These are phyloP conservation scores for Fragum fragum DNA, from an alignment of 2,888 invertebrate species.

Conservation along the genomic window DNA sequence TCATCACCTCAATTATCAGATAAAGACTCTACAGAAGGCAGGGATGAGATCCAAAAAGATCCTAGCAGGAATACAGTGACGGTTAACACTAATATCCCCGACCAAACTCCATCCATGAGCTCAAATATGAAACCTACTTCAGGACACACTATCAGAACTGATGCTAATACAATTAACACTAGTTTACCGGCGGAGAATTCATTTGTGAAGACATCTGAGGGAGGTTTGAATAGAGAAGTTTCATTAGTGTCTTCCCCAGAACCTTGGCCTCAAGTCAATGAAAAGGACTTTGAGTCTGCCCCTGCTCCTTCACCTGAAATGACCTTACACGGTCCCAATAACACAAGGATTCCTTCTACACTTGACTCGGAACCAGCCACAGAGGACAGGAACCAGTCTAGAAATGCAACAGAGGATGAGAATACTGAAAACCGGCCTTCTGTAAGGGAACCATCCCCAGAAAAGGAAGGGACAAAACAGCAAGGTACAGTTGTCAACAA, in stretches of 20 bases:
- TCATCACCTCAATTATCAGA: conserved; percentile 68
- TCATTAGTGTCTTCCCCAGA: conserved; percentile 75
- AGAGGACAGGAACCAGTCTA: conserved; percentile 37
- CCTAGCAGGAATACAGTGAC: conserved; percentile 56
- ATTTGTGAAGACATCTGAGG: conserved; percentile 34
- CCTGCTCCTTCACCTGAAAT: conserved; percentile 63
- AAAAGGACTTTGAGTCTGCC: conserved; percentile 72
- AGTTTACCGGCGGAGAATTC: conserved; percentile 54
- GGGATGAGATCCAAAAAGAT: conserved; percentile 20
- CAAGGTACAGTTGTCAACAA: conserved; percentile 40
- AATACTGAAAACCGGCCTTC: conserved; percentile 10
- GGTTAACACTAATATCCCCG: conserved; percentile 46
- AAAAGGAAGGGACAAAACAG: conserved; percentile 38
- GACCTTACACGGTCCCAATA: conserved; percentile 38
- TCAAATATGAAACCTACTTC: conserved; percentile 49
- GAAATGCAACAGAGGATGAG: conserved; percentile 37
- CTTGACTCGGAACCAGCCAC: not conserved
- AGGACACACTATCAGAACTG: conserved; percentile 56
- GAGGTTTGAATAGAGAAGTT: conserved; percentile 53
- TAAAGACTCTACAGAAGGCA: conserved; percentile 34
- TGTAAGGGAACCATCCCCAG: conserved; percentile 39
- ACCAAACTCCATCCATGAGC: conserved; percentile 47
- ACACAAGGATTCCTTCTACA: not conserved
- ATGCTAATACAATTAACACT: conserved; percentile 66
- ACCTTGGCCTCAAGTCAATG: conserved; percentile 79